These are phyloP conservation scores for Drosophila willistoni DNA, from an alignment of 1,140 invertebrate species.

Conservation along the genomic window DNA sequence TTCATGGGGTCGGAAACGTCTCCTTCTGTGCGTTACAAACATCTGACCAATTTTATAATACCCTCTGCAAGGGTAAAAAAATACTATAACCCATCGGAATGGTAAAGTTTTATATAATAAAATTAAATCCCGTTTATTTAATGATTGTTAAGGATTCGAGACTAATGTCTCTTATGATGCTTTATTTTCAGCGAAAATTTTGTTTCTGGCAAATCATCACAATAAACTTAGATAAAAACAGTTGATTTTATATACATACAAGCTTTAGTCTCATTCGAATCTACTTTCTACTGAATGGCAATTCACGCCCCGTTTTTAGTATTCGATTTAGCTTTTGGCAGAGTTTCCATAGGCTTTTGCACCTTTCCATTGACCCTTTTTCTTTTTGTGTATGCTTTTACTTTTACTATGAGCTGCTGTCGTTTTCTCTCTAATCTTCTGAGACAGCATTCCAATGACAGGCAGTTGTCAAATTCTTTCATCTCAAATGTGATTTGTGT, in stretches of 20 bases:
- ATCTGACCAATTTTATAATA: too few relatives aligned
- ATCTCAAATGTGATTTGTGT: slow-evolving; percentile 23
- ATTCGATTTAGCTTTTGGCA: background rate
- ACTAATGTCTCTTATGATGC: too few relatives aligned
- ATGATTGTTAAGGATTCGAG: too few relatives aligned
- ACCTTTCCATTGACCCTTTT: slow-evolving; percentile 20
- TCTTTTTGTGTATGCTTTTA: slow-evolving; percentile 44
- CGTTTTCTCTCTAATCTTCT: slow-evolving; percentile 35
- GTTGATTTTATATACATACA: background rate
- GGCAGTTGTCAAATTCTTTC: slow-evolving; percentile 50
- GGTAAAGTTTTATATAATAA: too few relatives aligned
- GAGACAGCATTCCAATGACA: slow-evolving; percentile 25
- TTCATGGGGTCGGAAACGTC: too few relatives aligned
- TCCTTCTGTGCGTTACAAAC: too few relatives aligned
- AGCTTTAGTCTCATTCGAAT: background rate
- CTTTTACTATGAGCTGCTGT: slow-evolving; percentile 47
- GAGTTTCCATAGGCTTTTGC: background rate
- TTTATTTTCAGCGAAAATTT: too few relatives aligned
- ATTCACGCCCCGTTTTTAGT: background rate
- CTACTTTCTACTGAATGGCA: background rate
- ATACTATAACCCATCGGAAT: too few relatives aligned
- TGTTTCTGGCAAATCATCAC: background rate
- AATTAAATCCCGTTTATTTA: too few relatives aligned
- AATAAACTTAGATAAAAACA: background rate
- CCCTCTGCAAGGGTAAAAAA: too few relatives aligned